A percentile compares a stretch with the other conserved stretches of the same genome.
These are phyloP conservation scores for Orbicella faveolata DNA, from an alignment of 64 coral and sea anemone genomes.

Conservation along the genomic window DNA sequence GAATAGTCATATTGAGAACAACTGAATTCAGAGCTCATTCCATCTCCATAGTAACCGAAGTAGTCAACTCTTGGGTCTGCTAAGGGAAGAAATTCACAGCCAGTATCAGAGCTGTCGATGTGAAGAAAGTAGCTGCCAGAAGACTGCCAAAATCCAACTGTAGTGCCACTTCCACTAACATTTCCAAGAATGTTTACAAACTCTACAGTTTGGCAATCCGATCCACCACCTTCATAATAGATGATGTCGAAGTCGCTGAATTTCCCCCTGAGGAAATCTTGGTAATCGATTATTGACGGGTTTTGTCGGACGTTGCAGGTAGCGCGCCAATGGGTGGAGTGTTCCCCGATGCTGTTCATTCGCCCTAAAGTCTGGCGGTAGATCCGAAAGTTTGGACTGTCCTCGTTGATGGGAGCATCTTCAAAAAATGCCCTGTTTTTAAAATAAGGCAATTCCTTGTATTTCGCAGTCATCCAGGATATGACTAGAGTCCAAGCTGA, in stretches of 20 bases:
- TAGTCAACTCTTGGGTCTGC: neutral
- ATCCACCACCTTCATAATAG: neutral
- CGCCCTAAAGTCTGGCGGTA: conserved; percentile 2
- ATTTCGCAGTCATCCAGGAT: neutral
- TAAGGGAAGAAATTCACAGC: neutral
- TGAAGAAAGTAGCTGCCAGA: neutral
- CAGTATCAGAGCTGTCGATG: conserved; percentile 4
- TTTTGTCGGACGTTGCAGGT: neutral
- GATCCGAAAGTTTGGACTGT: neutral
- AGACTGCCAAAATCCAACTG: neutral
- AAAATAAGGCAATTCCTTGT: neutral
- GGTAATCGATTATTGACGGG: neutral
- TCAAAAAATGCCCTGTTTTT: neutral
- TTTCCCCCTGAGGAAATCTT: conserved; percentile 19
- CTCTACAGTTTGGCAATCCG: neutral
- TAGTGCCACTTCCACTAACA: neutral
- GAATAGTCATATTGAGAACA: neutral
- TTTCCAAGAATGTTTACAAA: conserved; percentile 13
- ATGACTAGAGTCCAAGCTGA: conserved; percentile 45
- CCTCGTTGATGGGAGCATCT: neutral
- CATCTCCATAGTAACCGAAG: conserved; percentile 9
- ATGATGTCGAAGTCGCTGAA: conserved; percentile 11
- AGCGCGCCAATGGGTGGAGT: conserved; percentile 42
- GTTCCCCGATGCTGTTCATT: conserved; percentile 3
- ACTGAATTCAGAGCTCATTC: neutral